Conservation (phyloP, 2,888 invertebrate species). For the Psylliodes chrysocephalus region DNA sequence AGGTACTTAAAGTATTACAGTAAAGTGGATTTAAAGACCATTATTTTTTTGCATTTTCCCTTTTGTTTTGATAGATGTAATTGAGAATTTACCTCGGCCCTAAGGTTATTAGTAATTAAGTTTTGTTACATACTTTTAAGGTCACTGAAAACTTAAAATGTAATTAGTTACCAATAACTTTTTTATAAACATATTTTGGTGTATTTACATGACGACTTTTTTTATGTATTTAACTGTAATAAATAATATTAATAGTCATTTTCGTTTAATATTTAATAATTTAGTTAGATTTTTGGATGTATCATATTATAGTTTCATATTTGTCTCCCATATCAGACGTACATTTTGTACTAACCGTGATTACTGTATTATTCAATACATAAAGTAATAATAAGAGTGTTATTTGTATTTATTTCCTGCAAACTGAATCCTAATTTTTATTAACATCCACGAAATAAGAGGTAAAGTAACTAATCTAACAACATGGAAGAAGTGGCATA, state of each 20-base stretch:
- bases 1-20: no score
- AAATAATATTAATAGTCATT: conserved; percentile 31
- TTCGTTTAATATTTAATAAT: conserved; percentile 20
- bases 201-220: conserved; percentile 38
- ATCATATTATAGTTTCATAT: conserved; percentile 49
- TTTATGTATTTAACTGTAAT: conserved; percentile 41
- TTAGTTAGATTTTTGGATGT: conserved; percentile 46
- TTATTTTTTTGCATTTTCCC: no score
- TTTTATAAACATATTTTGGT: conserved; percentile 44
- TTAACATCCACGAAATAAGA: no score
- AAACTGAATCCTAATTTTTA: no score
- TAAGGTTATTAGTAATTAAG: no score
- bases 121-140: conserved; percentile 25
- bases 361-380: conserved; percentile 52
- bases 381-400: conserved; percentile 18
- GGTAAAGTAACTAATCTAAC: no score
- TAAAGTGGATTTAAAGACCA: no score
- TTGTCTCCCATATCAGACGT: conserved; percentile 48
- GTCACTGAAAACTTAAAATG: conserved; percentile 28
- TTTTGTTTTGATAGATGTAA: no score
- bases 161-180: conserved; percentile 46
- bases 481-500: no score
- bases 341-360: conserved; percentile 51
- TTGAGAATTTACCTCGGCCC: no score
- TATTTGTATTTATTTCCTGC: neutral